Evolutionary conservation across 2,113 vertebrate species (phyloP), one percentile per base, ranked within the genome.

Genomic region (Phalacrocorax pelagicus): DNA sequence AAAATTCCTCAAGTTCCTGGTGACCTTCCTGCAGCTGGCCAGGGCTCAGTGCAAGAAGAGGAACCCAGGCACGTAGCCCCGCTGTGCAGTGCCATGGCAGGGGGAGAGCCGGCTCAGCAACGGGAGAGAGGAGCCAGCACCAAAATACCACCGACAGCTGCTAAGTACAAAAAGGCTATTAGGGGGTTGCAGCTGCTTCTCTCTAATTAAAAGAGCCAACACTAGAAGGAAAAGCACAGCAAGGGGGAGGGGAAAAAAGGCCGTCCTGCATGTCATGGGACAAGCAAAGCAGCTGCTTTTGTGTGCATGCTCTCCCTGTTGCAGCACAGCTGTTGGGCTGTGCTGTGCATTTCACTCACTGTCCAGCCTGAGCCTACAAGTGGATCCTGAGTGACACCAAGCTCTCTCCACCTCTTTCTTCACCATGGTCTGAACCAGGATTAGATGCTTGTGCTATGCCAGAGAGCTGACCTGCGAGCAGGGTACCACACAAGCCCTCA

Each of bases 31-130:
- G 9, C 85, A 83, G 84, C 57, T 69, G 86, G 20, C 75, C 67
- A 23, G 32, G 80, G 42, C 88, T 62, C 3, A 1, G 14, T 8
- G 54, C 1, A 5, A 14, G 52, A 49, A 12, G 11, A 79, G 21
- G 71, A 58, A 81, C 26, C 5, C 34, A 30, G 59, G 58, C 49
- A 94, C 3, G 21, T 66, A 59, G 70, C 27, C 21, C 32, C 30
- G 24, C 49, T 16, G 21, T 1, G 6, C 57, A 67, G 61, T 1
- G 1, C 23, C 1, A 0, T 0, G 2, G 16, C 5, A 0, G 15
- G 6, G 16, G 11, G n/a, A 29, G 6, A 78, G 65, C 27, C 13
- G 2, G 32, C 78, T 66, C 51, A 46, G 75, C 57, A 34, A 38
- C 66, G 34, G 65, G 34, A 66, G 23, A 91, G 40, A 34, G 46